These are phyloP conservation scores for Rotaria sp. DNA, from an alignment of 2,888 invertebrate species.

Conservation along the genomic window DNA sequence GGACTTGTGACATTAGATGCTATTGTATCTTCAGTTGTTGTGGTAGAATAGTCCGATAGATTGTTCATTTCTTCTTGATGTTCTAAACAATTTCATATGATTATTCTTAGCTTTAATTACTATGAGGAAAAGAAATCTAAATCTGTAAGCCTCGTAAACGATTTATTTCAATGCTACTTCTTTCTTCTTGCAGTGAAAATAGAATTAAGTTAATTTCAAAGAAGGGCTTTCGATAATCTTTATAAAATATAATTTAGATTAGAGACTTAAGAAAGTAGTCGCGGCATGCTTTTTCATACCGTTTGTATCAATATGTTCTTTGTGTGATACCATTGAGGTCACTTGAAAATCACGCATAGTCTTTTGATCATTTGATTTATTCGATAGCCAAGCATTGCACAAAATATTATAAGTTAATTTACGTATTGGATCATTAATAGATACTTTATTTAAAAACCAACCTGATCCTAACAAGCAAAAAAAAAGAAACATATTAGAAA, in stretches of 20 bases:
- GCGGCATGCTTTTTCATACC: neutral
- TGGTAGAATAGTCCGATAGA: neutral
- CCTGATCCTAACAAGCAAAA: neutral
- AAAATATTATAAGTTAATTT: neutral
- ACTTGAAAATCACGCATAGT: neutral
- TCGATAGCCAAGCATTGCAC: conserved; percentile 23
- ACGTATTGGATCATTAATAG: neutral
- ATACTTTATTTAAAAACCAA: conserved; percentile 8
- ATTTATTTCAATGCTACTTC: too few relatives aligned
- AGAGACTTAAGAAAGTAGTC: too few relatives aligned
- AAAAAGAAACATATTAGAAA: neutral
- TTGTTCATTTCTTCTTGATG: neutral
- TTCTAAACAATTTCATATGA: neutral
- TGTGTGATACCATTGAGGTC: neutral
- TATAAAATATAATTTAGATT: too few relatives aligned
- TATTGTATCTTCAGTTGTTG: neutral
- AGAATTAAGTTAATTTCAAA: too few relatives aligned
- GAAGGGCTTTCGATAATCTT: too few relatives aligned
- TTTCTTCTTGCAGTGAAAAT: too few relatives aligned
- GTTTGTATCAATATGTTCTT: neutral
- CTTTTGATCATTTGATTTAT: conserved; percentile 12
- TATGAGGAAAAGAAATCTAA: too few relatives aligned
- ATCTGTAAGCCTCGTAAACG: too few relatives aligned
- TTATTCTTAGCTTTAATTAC: too few relatives aligned
- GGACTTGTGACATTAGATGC: neutral